Evolutionary conservation across 2,113 vertebrate genomes (phyloP), one percentile per base, ranked within the genome.

Genomic region (Spea bombifrons): DNA sequence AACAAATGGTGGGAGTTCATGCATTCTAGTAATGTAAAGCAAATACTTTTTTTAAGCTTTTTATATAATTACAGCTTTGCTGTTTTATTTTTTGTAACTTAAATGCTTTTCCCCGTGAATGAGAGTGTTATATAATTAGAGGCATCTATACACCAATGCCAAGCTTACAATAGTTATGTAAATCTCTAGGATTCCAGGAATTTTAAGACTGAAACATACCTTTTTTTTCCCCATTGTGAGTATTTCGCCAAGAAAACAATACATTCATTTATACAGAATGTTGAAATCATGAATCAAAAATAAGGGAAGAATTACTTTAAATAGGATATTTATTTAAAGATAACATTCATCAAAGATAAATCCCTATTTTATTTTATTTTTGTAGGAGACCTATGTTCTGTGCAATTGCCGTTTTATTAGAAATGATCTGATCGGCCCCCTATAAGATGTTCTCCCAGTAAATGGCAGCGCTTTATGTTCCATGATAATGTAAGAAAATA

Each of bases 11-110:
- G 30, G 30, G 30, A 30, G 30, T 30, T 83, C 76, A 74, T 64
- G 85, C 77, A 82, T 83, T 81, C 73, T 69, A 83, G 55, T 84
- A 53, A 76, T 68, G 46, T 82, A 75, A 85, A 85, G 65, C 83
- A 84, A 30, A 83, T 81, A 82, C 76, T 84, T 78, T 76, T 87
- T 17, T 66, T 52, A n/a, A 44, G 82, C 73, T 87, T 77, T 85
- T 90, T 75, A 77, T 70, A 75, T 86, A 89, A 83, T 89, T 88
- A 72, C 82, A 88, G 80, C 85, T 89, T 89, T 88, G 73, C 83
- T 63, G 71, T 75, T 76, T 81, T 85, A 81, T 85, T 82, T 81
- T 65, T 76, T 83, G 66, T 13, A 30, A 30, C 82, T 85, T 85
- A 59, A 52, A 88, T 87, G 75, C 80, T 75, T 82, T 83, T 66